Percentiles rank a stretch among this genome's conserved stretches.
These are phyloP conservation scores for Cataglyphis hispanica DNA, from an alignment of 1,140 invertebrate genomes.

Conservation along the genomic window DNA sequence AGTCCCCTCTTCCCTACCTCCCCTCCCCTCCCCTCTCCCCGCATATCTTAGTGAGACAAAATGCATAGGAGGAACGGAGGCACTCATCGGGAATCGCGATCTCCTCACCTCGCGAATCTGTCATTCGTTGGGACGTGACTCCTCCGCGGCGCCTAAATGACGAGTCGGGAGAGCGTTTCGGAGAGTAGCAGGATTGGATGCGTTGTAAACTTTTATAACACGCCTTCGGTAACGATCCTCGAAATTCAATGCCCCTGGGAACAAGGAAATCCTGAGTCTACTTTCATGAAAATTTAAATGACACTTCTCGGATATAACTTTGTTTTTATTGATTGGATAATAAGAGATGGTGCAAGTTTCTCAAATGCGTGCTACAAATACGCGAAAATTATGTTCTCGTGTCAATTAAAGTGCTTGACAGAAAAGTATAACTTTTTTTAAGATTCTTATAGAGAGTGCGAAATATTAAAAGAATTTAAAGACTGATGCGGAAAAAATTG, in stretches of 20 bases:
- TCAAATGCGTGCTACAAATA: not conserved
- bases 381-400: not conserved
- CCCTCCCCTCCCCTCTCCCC: not conserved
- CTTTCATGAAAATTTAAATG: conserved; percentile 3
- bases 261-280: conserved; percentile 5
- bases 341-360: not conserved
- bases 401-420: not conserved
- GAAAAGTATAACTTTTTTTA: not conserved
- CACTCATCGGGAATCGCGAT: conserved; percentile 43
- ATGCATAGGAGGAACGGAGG: not conserved
- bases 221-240: not conserved
- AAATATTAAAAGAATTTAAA: not conserved
- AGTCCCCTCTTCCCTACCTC: too few species aligned
- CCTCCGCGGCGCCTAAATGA: conserved; percentile 3
- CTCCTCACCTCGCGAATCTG: conserved; percentile 18
- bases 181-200: not conserved
- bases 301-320: not conserved
- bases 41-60: conserved; percentile 24
- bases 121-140: conserved; percentile 18
- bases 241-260: conserved; percentile 9
- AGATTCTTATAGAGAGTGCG: not conserved
- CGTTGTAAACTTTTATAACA: conserved; percentile 32
- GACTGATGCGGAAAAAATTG: not conserved
- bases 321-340: conserved; percentile 20
- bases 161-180: conserved; percentile 8